Base-by-base conservation (phyloP, 2,888 invertebrate genomes). In the Gari tellinella region DNA sequence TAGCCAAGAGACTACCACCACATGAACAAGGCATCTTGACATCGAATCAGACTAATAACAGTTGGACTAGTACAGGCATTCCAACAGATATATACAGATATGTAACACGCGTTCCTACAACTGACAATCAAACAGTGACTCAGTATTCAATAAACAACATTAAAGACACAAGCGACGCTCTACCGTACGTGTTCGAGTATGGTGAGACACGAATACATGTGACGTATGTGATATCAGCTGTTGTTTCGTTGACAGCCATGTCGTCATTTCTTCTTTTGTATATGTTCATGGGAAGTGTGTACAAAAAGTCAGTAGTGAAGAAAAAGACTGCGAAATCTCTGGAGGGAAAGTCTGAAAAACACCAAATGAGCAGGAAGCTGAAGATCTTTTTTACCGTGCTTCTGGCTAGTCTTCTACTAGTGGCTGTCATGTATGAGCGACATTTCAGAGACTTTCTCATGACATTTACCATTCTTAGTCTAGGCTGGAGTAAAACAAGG, bases 381-480 rank as follows among this genome's bases (percentile, higher is more conserved):
- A 68, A 68, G 61, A 45, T 53, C 17, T 26, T 55, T 5, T 48
- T 68, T n/a, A 38, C 57, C 5, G 10, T 49, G 26, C 41, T 61
- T 1, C 40, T 68, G 10, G 26, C 67, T 5, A 4, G 23, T 3
- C 37, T 68, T 31, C 17, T 61, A 25, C 49, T 61, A 41, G 8
- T 51, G 17, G 25, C 25, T 41, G 51, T 61, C 12, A 51, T 61
- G n/a, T 86, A 90, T 38, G 92, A 93, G 80, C 90, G 92, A 25
- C 88, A 90, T 10, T 92, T 88, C 82, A 91, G 91, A 0, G 90
- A 90, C 17, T 89, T 90, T 45, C 81, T 92, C 1, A 82, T 91
- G 56, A 88, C 90, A 15, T 92, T 90, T 76, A 83, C 89, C 15
- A 86, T 92, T 0, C 83, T 85, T 25, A 82, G 88, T 63, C 83